Base-by-base conservation (phyloP, 2,113 vertebrate genomes). In the Rhombomys opimus region DNA sequence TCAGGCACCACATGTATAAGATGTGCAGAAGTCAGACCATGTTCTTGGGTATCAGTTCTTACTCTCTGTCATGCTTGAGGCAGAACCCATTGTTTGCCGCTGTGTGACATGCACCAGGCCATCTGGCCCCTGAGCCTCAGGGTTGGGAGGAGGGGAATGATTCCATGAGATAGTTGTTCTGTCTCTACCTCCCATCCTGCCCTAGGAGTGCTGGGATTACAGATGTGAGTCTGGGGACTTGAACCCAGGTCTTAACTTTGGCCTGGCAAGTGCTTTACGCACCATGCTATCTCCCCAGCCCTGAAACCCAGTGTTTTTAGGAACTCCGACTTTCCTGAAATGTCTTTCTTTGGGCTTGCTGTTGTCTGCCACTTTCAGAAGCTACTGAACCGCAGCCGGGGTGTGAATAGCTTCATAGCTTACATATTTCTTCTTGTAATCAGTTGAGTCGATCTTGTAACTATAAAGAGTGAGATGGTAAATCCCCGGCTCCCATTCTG, bases 391-490 rank as follows among this genome's bases (percentile, higher is more conserved):
- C 76, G 86, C 76, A 95, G 95, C 86, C 67, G 95, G 92, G 92
- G 96, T 95, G 95, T 96, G 97, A 97, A 96, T 76, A 95, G 94
- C 90, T 97, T 97, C 95, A 91, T 54, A 96, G 95, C 97, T 96
- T 97, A 96, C 93, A 95, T 96, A 97, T 96, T 97, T 97, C 93
- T 96, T 97, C 94, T 96, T 97, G 93, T 96, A 97, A 96, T 97
- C 96, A 95, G 94, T 95, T 95, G 87, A 95, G 95, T 95, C 82
- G 73, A 95, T 97, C 95, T 95, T 94, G 96, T 96, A 97, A 96
- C 95, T 97, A 96, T 97, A 95, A 97, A 96, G 97, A 95, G 96
- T 95, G 95, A 91, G 89, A 92, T 96, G 94, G 97, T 93, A 96
- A 97, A 97, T 95, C 94, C 97, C 65, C 63, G 95, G 94, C 89